Evolutionary conservation across 2,888 invertebrate genomes (phyloP).

Genomic region (Salpingus planirostris): DNA sequence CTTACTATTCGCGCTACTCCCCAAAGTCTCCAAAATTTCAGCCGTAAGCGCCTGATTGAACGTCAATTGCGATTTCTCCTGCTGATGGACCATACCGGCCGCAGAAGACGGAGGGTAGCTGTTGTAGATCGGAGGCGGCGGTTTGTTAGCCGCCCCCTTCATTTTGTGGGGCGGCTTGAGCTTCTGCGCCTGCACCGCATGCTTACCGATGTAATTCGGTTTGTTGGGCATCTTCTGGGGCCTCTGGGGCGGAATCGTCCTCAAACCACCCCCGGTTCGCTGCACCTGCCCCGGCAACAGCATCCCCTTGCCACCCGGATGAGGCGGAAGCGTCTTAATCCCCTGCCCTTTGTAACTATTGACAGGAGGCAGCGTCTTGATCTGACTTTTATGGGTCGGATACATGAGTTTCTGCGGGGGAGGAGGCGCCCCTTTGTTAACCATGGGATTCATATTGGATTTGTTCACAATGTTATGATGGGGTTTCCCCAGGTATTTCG

Average conservation of each 20-base stretch:
- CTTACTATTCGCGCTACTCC: slow-evolving; percentile 38
- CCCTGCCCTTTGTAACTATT: slow-evolving; percentile 26
- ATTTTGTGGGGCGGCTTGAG: slow-evolving; percentile 16
- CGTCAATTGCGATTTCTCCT: slow-evolving; percentile 43
- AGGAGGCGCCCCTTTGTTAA: slow-evolving; percentile 14
- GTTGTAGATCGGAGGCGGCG: slow-evolving; percentile 11
- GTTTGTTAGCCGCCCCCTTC: slow-evolving; percentile 6
- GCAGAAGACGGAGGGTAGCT: slow-evolving; percentile 8
- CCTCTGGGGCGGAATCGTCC: slow-evolving; percentile 39
- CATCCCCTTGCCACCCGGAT: slow-evolving; percentile 27
- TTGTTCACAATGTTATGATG: slow-evolving; percentile 20
- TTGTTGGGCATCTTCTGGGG: slow-evolving; percentile 34
- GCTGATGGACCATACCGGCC: slow-evolving; percentile 4
- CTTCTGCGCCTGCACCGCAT: slow-evolving; percentile 41
- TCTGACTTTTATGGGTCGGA: slow-evolving; percentile 35
- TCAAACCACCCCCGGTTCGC: slow-evolving; percentile 33
- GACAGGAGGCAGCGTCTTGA: slow-evolving; percentile 33
- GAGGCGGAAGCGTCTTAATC: slow-evolving; percentile 36
- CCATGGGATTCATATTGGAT: slow-evolving; percentile 8
- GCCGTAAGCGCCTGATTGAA: slow-evolving; percentile 55
- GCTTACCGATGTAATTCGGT: slow-evolving; percentile 42
- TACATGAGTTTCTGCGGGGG: slow-evolving; percentile 26
- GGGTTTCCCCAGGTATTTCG: slow-evolving; percentile 34
- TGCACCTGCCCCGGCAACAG: slow-evolving; percentile 30
- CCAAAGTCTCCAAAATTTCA: slow-evolving; percentile 52